Evolutionary conservation across 2,797 vertebrate genomes (phyloP).

Genomic region (Enteromius radiatus): DNA sequence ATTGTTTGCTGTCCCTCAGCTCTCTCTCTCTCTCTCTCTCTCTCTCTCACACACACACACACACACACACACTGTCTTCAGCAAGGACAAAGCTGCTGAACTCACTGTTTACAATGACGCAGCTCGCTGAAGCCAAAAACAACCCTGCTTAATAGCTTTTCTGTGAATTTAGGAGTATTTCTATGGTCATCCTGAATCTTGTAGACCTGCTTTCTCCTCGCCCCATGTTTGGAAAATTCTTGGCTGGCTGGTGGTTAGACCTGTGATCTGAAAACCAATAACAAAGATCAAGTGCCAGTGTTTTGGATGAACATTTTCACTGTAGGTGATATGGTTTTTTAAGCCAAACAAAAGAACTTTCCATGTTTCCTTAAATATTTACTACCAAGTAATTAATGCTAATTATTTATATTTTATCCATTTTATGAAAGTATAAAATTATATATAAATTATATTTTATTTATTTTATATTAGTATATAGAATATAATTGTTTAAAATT

Average conservation of each 20-base stretch:
- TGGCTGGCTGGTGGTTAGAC: conserved; percentile 45
- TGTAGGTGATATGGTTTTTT: not conserved
- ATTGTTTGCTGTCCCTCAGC: too few relatives aligned
- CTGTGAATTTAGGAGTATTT: conserved; percentile 22
- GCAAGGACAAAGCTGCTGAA: conserved; percentile 21
- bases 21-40: too few relatives aligned
- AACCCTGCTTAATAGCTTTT: conserved; percentile 20
- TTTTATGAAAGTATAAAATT: not conserved
- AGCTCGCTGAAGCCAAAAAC: conserved; percentile 26
- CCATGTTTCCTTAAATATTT: too few relatives aligned
- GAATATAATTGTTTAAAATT: not conserved
- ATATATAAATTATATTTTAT: not conserved
- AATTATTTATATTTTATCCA: not conserved
- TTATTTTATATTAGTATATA: not conserved
- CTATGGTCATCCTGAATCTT: not conserved
- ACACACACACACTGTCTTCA: not conserved
- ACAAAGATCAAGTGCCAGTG: conserved; percentile 60
- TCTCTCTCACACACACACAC: not conserved
- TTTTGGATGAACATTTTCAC: not conserved
- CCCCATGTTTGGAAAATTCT: conserved; percentile 78
- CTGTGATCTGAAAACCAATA: conserved; percentile 45
- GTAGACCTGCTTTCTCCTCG: conserved; percentile 40
- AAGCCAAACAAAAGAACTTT: too few relatives aligned
- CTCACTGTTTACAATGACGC: conserved; percentile 29
- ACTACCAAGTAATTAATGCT: too few relatives aligned